Conservation (phyloP, 2,888 invertebrate species). For the Pachydiplax longipennis region DNA sequence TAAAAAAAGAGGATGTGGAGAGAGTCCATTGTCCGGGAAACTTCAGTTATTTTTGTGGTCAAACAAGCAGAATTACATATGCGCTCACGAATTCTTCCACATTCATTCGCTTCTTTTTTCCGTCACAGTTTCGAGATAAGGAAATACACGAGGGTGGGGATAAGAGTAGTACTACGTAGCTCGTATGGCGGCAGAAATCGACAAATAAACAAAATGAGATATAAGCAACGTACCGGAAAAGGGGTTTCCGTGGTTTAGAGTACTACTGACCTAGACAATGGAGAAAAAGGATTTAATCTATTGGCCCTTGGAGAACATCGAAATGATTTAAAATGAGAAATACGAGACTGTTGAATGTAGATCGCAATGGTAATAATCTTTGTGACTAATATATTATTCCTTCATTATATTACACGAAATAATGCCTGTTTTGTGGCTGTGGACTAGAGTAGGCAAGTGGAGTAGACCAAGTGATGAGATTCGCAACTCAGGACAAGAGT, state of each 20-base stretch:
- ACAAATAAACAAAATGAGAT: background rate
- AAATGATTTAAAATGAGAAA: no score
- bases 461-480: no score
- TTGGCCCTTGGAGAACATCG: no score
- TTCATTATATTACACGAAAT: no score
- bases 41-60: background rate
- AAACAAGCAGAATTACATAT: background rate
- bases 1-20: background rate
- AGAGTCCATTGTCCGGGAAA: background rate
- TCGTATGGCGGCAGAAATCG: background rate
- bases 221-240: background rate
- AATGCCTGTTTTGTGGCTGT: no score
- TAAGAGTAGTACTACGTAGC: background rate
- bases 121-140: background rate
- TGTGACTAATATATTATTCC: no score
- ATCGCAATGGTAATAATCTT: no score
- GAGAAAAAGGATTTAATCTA: background rate
- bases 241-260: background rate
- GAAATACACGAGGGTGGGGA: background rate
- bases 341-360: no score
- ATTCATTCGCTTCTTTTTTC: background rate
- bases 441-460: no score
- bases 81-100: background rate
- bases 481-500: no score
- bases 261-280: background rate